Percentiles rank a stretch among this genome's conserved stretches.
These are phyloP conservation scores for Microtus richardsoni DNA, from an alignment of 2,113 vertebrate genomes.

Conservation along the genomic window DNA sequence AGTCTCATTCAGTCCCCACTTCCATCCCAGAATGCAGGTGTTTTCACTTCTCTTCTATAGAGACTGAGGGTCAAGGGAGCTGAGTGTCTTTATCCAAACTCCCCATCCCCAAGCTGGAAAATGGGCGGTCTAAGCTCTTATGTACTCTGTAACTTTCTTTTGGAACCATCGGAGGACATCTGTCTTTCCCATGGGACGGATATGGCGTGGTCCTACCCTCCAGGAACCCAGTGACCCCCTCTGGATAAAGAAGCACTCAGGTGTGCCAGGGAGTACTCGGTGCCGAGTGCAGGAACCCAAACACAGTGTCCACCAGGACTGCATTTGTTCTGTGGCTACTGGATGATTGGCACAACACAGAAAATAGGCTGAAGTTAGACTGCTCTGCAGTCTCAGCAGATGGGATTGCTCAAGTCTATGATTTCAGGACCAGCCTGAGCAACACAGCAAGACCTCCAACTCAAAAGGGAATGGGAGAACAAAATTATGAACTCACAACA, in stretches of 20 bases:
- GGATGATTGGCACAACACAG: neutral
- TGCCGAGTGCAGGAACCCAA: neutral
- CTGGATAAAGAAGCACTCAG: neutral
- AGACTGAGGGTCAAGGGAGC: neutral
- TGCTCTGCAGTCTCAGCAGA: neutral
- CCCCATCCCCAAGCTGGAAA: neutral
- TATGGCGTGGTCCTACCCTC: neutral
- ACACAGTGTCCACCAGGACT: neutral
- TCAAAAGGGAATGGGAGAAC: neutral
- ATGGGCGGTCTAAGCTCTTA: neutral
- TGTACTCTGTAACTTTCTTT: neutral
- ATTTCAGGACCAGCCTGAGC: neutral
- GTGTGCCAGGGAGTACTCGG: neutral
- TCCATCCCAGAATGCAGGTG: too few species aligned
- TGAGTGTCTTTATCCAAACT: neutral
- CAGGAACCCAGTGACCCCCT: neutral
- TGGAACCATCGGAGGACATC: neutral
- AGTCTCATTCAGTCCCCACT: neutral
- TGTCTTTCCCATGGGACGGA: neutral
- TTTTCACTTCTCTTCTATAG: neutral
- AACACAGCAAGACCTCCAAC: neutral
- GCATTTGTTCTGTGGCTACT: neutral
- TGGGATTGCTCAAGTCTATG: neutral
- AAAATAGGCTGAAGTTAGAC: neutral
- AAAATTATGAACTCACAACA: neutral